Base-by-base conservation (phyloP, 2,113 vertebrate species). In the Ciconia boyciana region DNA sequence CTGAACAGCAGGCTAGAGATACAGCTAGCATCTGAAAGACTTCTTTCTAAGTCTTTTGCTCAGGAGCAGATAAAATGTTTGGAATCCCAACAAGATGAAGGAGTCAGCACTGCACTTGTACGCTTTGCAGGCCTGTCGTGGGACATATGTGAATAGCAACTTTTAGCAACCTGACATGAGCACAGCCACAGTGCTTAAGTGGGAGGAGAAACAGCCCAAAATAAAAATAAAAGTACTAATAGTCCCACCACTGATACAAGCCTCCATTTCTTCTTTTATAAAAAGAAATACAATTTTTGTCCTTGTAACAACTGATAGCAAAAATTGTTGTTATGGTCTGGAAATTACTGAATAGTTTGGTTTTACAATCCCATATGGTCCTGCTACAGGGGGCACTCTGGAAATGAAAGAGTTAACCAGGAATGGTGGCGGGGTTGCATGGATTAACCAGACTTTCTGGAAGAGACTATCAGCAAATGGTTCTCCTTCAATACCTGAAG, bases 401-500 rank as follows among this genome's bases (percentile, higher is more conserved):
- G 83, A 79, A 93, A 80, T 21, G 25, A 49, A 96, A 79, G 91
- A 85, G 92, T 91, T 95, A 95, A 95, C 17, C 28, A n/a, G 48
- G 51, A 87, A 82, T 14, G 6, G 48, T 25, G 44, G 16, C 19
- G 9, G 36, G 11, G 3, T 57, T 61, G 68, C 69, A 20, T 4
- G 43, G 76, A 58, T 68, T 65, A 83, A 28, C 7, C n/a, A 41
- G 60, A 66, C 24, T 79, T 70, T 69, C 69, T 65, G 54, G 80
- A 87, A 70, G 21, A 69, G 11, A 18, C 11, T 51, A 3, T 24
- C 62, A 70, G 68, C 11, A 21, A 91, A 29, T 1, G 6, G 62
- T 3, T 65, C 61, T 51, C 36, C 78, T 72, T 61, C 34, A 34
- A 44, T 10, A 79, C 7, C 44, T 39, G 39, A 83, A 69, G 68